phyloP scores from a whole-genome alignment of 2,113 vertebrate species.

The Columbina picui region DNA sequence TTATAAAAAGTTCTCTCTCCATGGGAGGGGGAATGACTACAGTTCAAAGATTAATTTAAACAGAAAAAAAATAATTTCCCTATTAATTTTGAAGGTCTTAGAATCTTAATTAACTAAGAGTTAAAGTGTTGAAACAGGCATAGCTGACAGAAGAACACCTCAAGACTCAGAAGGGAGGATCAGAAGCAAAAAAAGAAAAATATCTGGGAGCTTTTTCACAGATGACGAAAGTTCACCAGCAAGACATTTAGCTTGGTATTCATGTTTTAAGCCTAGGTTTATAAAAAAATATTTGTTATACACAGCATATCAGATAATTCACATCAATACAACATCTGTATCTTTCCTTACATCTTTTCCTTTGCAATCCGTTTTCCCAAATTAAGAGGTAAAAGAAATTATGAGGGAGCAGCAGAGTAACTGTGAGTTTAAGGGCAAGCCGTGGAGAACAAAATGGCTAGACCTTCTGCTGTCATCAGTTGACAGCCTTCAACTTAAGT shows the following conservation, averaged over 20 bases:
- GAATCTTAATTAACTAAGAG: neutral
- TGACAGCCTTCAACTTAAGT: neutral
- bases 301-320: neutral
- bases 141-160: neutral
- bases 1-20: neutral
- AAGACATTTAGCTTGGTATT: slow-evolving; percentile 30
- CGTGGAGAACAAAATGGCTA: neutral
- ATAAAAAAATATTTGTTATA: slow-evolving; percentile 41
- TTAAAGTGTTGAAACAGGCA: neutral
- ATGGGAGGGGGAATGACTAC: neutral
- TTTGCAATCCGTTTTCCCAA: neutral
- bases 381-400: neutral
- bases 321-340: neutral
- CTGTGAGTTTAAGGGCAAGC: neutral
- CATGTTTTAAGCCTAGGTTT: slow-evolving; percentile 47
- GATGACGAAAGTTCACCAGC: slow-evolving; percentile 1
- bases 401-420: neutral
- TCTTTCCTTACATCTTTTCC: neutral
- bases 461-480: neutral
- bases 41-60: neutral
- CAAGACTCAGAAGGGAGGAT: neutral
- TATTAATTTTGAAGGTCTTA: neutral
- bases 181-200: slow-evolving; percentile 23
- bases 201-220: slow-evolving; percentile 1
- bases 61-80: neutral